Conservation (phyloP, 35 echinoderm and acorn worm genomes). For the Heliocidaris erythrogramma region DNA sequence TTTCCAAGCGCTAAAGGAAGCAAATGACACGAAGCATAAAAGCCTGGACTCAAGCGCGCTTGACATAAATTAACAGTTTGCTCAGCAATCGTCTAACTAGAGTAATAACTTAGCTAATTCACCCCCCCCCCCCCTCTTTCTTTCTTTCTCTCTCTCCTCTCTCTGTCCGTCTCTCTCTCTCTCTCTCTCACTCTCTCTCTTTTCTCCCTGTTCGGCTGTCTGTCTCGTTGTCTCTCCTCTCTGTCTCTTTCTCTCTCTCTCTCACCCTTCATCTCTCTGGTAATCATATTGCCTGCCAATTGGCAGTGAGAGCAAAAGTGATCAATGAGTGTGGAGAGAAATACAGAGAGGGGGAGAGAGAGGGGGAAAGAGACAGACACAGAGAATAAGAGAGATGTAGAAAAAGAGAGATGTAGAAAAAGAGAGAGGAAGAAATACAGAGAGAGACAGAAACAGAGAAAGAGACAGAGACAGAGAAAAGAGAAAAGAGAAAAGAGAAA, state of each 20-base stretch:
- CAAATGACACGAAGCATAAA: not conserved
- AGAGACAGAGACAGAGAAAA: too few species aligned
- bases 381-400: not conserved
- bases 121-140: not conserved
- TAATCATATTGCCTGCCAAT: too few species aligned
- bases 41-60: not conserved
- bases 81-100: not conserved
- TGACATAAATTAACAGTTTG: conserved; percentile 3
- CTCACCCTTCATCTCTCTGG: too few species aligned
- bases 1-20: not conserved
- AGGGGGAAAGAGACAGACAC: not conserved
- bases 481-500: too few species aligned
- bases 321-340: not conserved
- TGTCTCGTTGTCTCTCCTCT: too few species aligned
- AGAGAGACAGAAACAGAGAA: too few species aligned
- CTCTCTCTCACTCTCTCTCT: not conserved
- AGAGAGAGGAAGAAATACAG: too few species aligned
- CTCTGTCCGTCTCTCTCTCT: not conserved
- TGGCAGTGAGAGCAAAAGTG: too few species aligned
- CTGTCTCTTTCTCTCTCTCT: too few species aligned
- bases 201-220: not conserved
- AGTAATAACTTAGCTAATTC: not conserved
- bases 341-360: not conserved
- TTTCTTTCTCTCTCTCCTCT: not conserved
- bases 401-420: not conserved